Conservation (phyloP, 2,797 vertebrate species). For the Poecilia picta region DNA sequence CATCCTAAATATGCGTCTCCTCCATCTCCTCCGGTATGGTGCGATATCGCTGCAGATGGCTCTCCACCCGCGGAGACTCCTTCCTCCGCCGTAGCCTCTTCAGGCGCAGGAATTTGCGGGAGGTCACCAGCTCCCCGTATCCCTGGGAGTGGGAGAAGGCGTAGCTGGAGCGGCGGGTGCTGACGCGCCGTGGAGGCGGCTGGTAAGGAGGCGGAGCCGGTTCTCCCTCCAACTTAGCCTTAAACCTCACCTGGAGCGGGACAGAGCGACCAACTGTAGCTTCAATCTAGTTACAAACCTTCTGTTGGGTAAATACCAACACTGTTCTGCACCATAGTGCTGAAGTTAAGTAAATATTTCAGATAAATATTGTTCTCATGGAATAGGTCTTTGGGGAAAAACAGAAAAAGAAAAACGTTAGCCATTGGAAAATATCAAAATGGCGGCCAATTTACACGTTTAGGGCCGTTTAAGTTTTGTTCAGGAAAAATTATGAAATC, state of each 20-base stretch:
- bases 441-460: no score
- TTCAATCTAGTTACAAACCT: neutral
- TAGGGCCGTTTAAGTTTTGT: no score
- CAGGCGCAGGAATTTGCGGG: conserved; percentile 80
- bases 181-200: conserved; percentile 63
- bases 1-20: neutral
- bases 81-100: conserved; percentile 45
- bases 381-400: no score
- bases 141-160: conserved; percentile 94
- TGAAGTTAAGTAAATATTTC: no score
- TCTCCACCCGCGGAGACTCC: conserved; percentile 65
- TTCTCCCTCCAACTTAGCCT: conserved; percentile 77
- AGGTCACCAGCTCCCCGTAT: conserved; percentile 92
- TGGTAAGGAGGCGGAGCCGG: conserved; percentile 65
- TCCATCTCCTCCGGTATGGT: conserved; percentile 61
- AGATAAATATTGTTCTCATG: no score
- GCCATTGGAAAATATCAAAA: no score
- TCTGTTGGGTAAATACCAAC: neutral
- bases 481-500: no score
- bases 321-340: no score
- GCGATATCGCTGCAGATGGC: conserved; percentile 73
- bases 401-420: no score
- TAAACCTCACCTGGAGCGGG: conserved; percentile 81
- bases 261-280: neutral
- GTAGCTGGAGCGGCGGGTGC: conserved; percentile 88